Conservation (phyloP, 2,113 vertebrate species). For the Terrapene triunguis region DNA sequence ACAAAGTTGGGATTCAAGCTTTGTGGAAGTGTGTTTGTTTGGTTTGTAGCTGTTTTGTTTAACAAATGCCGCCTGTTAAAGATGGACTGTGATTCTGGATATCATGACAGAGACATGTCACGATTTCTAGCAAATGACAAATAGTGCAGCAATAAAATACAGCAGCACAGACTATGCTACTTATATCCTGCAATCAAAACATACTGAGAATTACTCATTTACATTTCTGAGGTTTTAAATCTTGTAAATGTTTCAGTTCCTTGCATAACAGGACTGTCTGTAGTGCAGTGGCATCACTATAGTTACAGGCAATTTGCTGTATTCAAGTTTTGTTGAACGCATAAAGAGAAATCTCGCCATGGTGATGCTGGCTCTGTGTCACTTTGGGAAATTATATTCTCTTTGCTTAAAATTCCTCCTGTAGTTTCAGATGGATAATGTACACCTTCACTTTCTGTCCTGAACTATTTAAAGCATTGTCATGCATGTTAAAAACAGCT, state of each 20-base stretch:
- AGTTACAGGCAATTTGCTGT: conserved; percentile 42
- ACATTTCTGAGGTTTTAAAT: not conserved
- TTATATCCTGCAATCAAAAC: not conserved
- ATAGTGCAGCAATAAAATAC: not conserved
- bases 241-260: rapidly evolving
- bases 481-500: conserved; percentile 67
- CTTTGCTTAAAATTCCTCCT: conserved; percentile 68
- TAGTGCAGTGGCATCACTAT: not conserved
- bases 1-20: not conserved
- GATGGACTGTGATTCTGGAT: not conserved
- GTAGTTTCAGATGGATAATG: conserved; percentile 67
- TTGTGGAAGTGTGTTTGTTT: not conserved
- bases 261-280: not conserved
- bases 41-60: not conserved
- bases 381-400: conserved; percentile 73
- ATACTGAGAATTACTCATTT: not conserved
- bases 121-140: not conserved
- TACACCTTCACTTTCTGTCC: conserved; percentile 65
- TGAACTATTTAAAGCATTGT: conserved; percentile 46
- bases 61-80: not conserved
- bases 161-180: not conserved
- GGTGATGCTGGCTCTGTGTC: conserved; percentile 68
- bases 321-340: conserved; percentile 27
- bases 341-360: conserved; percentile 67
- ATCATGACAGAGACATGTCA: not conserved